A percentile compares a stretch with the other conserved stretches of the same genome.
phyloP scores from a whole-genome alignment of 2,797 vertebrate genomes.

The Chelmon rostratus region DNA sequence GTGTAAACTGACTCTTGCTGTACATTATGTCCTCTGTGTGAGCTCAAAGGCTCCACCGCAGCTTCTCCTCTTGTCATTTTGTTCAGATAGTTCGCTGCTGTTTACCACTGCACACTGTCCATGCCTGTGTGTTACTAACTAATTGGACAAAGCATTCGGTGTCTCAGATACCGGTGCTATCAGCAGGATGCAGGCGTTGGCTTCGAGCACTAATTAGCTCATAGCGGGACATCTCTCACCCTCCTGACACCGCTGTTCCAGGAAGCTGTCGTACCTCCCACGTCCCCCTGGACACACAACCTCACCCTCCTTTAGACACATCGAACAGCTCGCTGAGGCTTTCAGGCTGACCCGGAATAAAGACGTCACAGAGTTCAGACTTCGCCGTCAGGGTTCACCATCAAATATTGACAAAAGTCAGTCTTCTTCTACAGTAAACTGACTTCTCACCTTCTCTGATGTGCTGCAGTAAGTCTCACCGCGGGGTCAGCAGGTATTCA shows the following conservation, averaged over 20 bases:
- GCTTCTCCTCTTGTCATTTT: background rate
- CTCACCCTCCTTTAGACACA: background rate
- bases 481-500: too few species aligned
- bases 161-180: conserved; percentile 25
- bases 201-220: conserved; percentile 40
- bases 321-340: background rate
- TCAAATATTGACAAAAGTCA: background rate
- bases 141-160: conserved; percentile 6
- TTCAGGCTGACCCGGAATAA: too few species aligned
- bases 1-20: background rate
- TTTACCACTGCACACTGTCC: background rate
- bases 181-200: conserved; percentile 50
- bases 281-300: background rate
- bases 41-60: background rate
- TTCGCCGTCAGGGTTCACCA: too few species aligned
- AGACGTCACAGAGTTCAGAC: background rate
- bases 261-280: background rate
- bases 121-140: background rate
- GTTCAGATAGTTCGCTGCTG: background rate
- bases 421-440: too few species aligned
- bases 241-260: background rate
- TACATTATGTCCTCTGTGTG: background rate
- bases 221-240: conserved; percentile 13
- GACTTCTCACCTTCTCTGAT: background rate
- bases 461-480: background rate